These are phyloP conservation scores for Labeo catla DNA, from an alignment of 2,113 vertebrate genomes.

Conservation along the genomic window DNA sequence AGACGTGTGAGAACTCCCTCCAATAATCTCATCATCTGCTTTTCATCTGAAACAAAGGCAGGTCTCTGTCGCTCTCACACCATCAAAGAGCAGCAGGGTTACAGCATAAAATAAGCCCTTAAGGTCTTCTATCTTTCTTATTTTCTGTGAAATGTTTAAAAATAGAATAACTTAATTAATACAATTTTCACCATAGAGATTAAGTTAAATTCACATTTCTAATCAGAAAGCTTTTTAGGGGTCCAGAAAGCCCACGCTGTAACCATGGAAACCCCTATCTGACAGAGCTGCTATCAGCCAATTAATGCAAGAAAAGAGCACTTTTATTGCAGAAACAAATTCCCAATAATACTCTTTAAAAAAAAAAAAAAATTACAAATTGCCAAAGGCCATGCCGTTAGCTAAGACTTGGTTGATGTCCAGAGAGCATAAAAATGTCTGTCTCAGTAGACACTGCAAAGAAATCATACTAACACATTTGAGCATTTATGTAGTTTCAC, in stretches of 20 bases:
- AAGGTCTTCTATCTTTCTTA: constrained; percentile 51
- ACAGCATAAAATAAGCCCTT: constrained; percentile 37
- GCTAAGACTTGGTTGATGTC: constrained; percentile 3
- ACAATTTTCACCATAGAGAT: constrained; percentile 61
- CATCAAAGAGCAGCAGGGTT: constrained; percentile 45
- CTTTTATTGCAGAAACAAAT: constrained; percentile 54
- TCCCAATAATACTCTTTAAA: constrained; percentile 54
- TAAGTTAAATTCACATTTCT: constrained; percentile 63
- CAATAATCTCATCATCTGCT: background rate
- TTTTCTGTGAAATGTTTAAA: constrained; percentile 57
- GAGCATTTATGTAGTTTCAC: constrained; percentile 6
- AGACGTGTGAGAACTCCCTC: constrained; percentile 31
- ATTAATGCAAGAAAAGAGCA: constrained; percentile 54
- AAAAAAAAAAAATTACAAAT: constrained; percentile 41
- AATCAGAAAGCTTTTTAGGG: constrained; percentile 63
- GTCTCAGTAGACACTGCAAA: constrained; percentile 10
- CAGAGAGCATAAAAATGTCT: constrained; percentile 22
- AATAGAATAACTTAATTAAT: constrained; percentile 65
- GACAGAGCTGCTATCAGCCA: constrained; percentile 59
- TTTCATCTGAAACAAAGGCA: constrained; percentile 42
- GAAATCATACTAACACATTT: constrained; percentile 1
- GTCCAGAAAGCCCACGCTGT: constrained; percentile 57
- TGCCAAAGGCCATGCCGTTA: constrained; percentile 44
- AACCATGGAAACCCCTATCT: constrained; percentile 62
- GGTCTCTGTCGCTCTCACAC: constrained; percentile 41